Percentiles rank a stretch among this genome's conserved stretches.
These are phyloP conservation scores for Pipistrellus nathusii DNA, from an alignment of 2,797 vertebrate species.

Conservation along the genomic window DNA sequence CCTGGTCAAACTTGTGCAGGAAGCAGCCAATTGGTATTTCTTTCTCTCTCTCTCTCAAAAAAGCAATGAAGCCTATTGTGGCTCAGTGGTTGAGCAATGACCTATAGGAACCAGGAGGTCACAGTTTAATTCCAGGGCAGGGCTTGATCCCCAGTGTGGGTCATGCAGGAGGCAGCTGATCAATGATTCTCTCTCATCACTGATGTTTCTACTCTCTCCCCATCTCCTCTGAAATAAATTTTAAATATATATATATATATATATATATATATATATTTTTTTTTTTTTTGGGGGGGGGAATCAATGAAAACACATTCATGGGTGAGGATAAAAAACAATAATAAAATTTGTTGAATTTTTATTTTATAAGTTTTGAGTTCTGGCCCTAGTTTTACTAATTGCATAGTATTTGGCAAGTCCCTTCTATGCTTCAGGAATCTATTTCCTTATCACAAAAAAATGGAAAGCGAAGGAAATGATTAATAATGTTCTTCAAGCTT, in stretches of 20 bases:
- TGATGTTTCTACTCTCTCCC: not conserved
- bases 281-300: not conserved
- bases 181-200: not conserved
- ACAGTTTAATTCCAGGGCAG: not conserved
- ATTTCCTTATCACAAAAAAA: constrained; percentile 47
- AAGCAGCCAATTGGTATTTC: too few species aligned
- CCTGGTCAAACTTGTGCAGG: too few species aligned
- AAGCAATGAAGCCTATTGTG: too few species aligned
- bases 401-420: not conserved
- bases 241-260: not conserved
- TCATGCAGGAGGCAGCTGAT: not conserved
- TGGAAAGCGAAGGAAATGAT: constrained; percentile 48
- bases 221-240: not conserved
- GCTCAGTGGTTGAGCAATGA: too few species aligned
- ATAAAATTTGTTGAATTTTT: constrained; percentile 18
- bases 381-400: constrained; percentile 52
- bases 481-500: constrained; percentile 59
- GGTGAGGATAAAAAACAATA: not conserved
- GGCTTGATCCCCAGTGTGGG: not conserved
- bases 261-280: too few species aligned
- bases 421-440: constrained; percentile 34
- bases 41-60: too few species aligned
- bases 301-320: not conserved
- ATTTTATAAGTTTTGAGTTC: constrained; percentile 33
- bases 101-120: too few species aligned